A percentile compares a stretch with the other conserved stretches of the same genome.
Conservation (phyloP, 2,888 invertebrate genomes). For the Ormyrus nitidulus region DNA sequence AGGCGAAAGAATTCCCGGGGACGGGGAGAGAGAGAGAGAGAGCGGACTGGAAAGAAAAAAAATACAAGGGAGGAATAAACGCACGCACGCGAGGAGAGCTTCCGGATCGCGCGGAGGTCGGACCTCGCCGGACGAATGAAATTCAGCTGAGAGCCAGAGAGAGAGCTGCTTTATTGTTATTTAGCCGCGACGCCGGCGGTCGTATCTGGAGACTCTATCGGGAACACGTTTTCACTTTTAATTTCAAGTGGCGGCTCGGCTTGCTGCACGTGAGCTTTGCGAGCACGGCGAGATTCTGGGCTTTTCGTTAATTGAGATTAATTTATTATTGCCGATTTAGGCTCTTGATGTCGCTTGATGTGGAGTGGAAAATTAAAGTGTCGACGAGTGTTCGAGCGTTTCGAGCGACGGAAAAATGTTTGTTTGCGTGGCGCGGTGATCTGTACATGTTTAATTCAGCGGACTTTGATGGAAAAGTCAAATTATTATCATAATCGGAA, state of each 20-base stretch:
- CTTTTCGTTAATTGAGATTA: too few species aligned
- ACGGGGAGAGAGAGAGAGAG: background rate
- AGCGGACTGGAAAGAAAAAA: background rate
- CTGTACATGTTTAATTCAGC: too few species aligned
- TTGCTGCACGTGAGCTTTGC: background rate
- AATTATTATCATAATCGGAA: too few species aligned
- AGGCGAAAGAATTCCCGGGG: too few species aligned
- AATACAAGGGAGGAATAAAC: background rate
- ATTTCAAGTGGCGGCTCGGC: background rate
- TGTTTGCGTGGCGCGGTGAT: too few species aligned
- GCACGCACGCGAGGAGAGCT: constrained; percentile 1
- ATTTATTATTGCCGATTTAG: too few species aligned
- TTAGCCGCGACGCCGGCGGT: background rate
- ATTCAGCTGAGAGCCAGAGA: background rate
- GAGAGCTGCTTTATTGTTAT: background rate
- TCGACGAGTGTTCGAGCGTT: too few species aligned
- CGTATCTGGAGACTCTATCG: constrained; percentile 12
- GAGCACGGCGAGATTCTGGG: too few species aligned
- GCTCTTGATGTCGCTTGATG: too few species aligned
- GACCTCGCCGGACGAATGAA: background rate
- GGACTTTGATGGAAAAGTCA: too few species aligned
- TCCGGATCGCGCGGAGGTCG: background rate
- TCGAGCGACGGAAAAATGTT: too few species aligned
- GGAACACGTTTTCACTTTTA: constrained; percentile 32
- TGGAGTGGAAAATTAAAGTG: too few species aligned